These are phyloP conservation scores for Ricordea florida DNA, from an alignment of 92 coral and sea anemone genomes.

Conservation along the genomic window DNA sequence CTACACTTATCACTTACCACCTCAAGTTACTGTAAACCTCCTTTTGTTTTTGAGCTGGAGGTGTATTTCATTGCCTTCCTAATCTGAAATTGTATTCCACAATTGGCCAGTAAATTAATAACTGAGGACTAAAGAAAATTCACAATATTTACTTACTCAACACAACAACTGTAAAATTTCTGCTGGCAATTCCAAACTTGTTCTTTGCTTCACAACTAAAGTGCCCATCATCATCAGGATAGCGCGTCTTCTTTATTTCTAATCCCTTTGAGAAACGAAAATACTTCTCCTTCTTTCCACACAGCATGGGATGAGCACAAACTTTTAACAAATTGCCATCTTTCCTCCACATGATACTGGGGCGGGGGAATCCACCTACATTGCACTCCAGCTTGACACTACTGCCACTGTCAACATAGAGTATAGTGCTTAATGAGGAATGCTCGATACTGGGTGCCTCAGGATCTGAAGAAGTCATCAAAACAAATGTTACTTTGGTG, in stretches of 20 bases:
- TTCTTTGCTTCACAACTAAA: constrained; percentile 14
- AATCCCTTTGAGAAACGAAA: neutral
- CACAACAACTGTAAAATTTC: neutral
- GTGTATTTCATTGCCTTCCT: too few species aligned
- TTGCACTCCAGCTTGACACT: neutral
- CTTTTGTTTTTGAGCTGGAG: too few species aligned
- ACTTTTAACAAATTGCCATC: neutral
- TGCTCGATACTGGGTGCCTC: neutral
- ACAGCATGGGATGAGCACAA: neutral
- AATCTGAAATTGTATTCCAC: too few species aligned
- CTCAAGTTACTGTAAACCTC: too few species aligned
- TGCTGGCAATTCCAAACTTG: neutral
- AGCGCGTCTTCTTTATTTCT: neutral
- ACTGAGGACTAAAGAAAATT: too few species aligned
- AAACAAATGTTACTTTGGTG: neutral
- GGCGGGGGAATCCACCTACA: constrained; percentile 1
- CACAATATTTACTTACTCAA: too few species aligned
- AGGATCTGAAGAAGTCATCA: neutral
- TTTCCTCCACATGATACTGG: constrained; percentile 7
- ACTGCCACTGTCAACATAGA: neutral
- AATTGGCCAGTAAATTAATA: too few species aligned
- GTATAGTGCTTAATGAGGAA: neutral
- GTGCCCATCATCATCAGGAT: constrained; percentile 2
- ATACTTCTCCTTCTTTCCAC: neutral
- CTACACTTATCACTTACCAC: too few species aligned